These are phyloP conservation scores for Melanotaenia trifasciata DNA, from an alignment of 2,797 vertebrate species.

Conservation along the genomic window DNA sequence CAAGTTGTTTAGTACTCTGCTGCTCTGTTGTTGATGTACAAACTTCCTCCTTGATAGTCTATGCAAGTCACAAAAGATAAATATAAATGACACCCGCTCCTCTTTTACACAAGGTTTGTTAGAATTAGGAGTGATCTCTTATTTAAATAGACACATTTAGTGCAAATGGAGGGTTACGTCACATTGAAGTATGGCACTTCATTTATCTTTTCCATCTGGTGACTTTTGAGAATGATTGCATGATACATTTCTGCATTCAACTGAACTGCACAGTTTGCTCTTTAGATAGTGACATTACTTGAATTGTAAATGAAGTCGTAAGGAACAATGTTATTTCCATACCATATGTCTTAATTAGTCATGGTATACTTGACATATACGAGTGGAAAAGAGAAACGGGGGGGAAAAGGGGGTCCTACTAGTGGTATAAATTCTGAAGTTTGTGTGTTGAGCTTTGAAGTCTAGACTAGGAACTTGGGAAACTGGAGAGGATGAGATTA, in stretches of 20 bases:
- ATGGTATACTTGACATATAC: slow-evolving; percentile 11
- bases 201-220: no score
- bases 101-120: slow-evolving; percentile 30
- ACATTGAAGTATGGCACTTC: not conserved
- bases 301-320: not conserved
- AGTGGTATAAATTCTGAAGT: slow-evolving; percentile 63
- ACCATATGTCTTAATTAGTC: slow-evolving; percentile 33
- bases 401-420: slow-evolving; percentile 26
- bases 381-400: slow-evolving; percentile 9
- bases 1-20: slow-evolving; percentile 39
- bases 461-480: slow-evolving; percentile 51
- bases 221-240: not conserved
- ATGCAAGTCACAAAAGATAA: slow-evolving; percentile 31
- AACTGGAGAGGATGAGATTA: slow-evolving; percentile 62
- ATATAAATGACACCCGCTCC: slow-evolving; percentile 18
- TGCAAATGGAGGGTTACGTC: not conserved
- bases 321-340: slow-evolving; percentile 22
- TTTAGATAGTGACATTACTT: not conserved
- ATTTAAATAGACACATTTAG: slow-evolving; percentile 2
- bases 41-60: slow-evolving; percentile 47
- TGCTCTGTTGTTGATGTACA: slow-evolving; percentile 55
- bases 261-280: not conserved
- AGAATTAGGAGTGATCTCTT: slow-evolving; percentile 31
- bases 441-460: slow-evolving; percentile 67
- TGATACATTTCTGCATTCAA: not conserved